A percentile compares a stretch with the other conserved stretches of the same genome.
phyloP scores from a whole-genome alignment of 2,888 invertebrate genomes.

The Harpalus rufipes region DNA sequence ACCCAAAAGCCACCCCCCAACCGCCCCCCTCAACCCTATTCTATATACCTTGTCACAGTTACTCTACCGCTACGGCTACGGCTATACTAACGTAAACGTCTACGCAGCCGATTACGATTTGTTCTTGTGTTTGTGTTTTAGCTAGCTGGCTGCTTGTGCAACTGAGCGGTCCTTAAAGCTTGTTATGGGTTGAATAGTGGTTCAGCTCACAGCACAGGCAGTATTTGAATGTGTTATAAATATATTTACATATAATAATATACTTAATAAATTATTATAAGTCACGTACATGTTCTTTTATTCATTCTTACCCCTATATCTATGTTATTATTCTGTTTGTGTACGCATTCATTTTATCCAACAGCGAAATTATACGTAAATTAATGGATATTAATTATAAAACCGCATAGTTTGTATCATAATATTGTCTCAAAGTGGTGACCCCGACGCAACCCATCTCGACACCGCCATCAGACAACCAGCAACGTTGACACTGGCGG shows the following conservation, averaged over 20 bases:
- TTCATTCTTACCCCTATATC: background rate
- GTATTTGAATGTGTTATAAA: conserved; percentile 74
- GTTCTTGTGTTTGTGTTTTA: conserved; percentile 67
- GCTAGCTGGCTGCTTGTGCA: conserved; percentile 61
- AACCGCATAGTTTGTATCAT: too few relatives aligned
- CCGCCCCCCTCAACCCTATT: conserved; percentile 4
- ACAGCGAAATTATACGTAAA: too few relatives aligned
- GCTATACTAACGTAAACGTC: conserved; percentile 4
- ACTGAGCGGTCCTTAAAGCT: conserved; percentile 21
- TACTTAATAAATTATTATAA: conserved; percentile 76
- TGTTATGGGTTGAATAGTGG: conserved; percentile 27
- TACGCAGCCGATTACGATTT: conserved; percentile 52
- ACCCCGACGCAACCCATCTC: too few relatives aligned
- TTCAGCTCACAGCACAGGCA: conserved; percentile 48
- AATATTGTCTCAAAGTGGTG: too few relatives aligned
- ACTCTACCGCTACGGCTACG: conserved; percentile 35
- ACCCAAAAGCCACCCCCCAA: conserved; percentile 5
- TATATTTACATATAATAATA: conserved; percentile 71
- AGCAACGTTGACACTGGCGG: too few relatives aligned
- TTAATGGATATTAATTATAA: too few relatives aligned
- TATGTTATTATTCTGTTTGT: background rate
- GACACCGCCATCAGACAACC: too few relatives aligned
- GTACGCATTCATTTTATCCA: background rate
- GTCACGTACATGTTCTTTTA: conserved; percentile 63
- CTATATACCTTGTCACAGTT: background rate